These are phyloP conservation scores for Anseranas semipalmata DNA, from an alignment of 2,113 vertebrate species.

Conservation along the genomic window DNA sequence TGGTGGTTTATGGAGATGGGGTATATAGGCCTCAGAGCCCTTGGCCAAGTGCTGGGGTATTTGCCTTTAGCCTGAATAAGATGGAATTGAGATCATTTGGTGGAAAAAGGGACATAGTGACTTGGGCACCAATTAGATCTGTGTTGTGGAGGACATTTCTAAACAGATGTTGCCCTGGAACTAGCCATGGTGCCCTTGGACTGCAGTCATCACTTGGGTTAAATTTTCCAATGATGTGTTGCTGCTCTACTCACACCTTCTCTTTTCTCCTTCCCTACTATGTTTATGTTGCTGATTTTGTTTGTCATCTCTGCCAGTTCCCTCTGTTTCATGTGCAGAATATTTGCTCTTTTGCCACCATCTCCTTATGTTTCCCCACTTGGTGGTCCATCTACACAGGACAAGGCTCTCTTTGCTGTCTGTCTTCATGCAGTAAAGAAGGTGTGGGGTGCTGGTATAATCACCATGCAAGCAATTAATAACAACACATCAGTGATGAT, in stretches of 20 bases:
- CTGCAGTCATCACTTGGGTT: background rate
- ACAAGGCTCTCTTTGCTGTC: background rate
- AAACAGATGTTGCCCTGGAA: background rate
- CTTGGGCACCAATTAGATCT: background rate
- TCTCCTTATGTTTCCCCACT: background rate
- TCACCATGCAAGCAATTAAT: background rate
- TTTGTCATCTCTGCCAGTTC: background rate
- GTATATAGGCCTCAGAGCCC: background rate
- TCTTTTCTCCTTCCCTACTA: background rate
- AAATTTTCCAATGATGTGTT: background rate
- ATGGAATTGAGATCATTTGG: background rate
- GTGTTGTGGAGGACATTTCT: background rate
- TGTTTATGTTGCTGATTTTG: accelerated
- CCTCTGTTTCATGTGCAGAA: background rate
- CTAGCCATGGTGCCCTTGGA: background rate
- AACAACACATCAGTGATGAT: background rate
- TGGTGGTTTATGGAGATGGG: background rate
- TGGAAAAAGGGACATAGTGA: background rate
- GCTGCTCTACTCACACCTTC: background rate
- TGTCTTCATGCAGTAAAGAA: background rate
- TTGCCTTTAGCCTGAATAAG: background rate
- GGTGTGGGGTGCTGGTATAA: background rate
- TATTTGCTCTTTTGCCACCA: background rate
- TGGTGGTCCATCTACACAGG: background rate
- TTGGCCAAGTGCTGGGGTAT: background rate